Conservation (phyloP, 92 coral and sea anemone genomes). For the Epizoanthus illoricatus region DNA sequence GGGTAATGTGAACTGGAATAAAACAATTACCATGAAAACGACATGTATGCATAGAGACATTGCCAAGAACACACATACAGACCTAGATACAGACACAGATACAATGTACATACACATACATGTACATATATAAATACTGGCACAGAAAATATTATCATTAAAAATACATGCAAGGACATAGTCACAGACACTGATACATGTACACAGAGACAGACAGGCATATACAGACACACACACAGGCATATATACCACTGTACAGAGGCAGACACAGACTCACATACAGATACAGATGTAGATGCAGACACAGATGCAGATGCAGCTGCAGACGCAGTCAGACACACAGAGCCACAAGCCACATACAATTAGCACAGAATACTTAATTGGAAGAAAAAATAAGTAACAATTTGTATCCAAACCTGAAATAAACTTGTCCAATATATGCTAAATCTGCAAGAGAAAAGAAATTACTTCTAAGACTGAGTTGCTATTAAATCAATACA, state of each 20-base stretch:
- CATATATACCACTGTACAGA: not conserved
- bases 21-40: not conserved
- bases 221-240: too few relatives aligned
- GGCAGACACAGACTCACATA: not conserved
- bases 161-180: not conserved
- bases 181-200: not conserved
- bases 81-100: too few relatives aligned
- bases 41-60: too few relatives aligned
- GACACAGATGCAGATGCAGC: not conserved
- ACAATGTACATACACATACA: too few relatives aligned
- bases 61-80: too few relatives aligned
- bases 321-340: not conserved
- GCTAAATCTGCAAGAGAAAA: slow-evolving; percentile 64
- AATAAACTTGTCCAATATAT: slow-evolving; percentile 85
- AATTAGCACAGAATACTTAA: not conserved
- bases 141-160: too few relatives aligned
- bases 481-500: too few relatives aligned
- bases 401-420: slow-evolving; percentile 62
- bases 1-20: slow-evolving; percentile 61
- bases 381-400: not conserved
- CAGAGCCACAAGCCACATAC: too few relatives aligned
- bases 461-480: not conserved
- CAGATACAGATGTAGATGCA: not conserved
- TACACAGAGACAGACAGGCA: not conserved
- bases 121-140: too few relatives aligned